These are phyloP conservation scores for Heliothis peltigera DNA, from an alignment of 2,888 invertebrate species.

Conservation along the genomic window DNA sequence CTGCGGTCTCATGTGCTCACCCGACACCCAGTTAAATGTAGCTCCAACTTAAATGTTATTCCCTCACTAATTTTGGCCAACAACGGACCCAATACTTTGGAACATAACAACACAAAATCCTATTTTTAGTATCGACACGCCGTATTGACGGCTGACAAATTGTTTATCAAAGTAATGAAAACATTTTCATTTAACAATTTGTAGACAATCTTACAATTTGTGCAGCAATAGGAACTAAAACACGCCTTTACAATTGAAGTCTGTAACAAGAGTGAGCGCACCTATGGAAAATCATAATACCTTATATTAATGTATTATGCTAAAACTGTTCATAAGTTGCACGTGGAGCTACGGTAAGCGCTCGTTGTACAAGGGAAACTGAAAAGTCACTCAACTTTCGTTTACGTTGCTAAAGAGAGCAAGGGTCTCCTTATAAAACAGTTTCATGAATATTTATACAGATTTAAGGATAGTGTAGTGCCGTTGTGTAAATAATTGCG, in stretches of 20 bases:
- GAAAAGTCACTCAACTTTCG: slow-evolving; percentile 74
- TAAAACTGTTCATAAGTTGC: slow-evolving; percentile 65
- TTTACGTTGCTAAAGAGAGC: slow-evolving; percentile 75
- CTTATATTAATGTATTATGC: slow-evolving; percentile 61
- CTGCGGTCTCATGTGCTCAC: slow-evolving; percentile 76
- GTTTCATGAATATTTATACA: slow-evolving; percentile 83
- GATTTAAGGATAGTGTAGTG: slow-evolving; percentile 80
- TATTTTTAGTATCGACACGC: slow-evolving; percentile 20
- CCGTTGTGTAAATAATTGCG: slow-evolving; percentile 78
- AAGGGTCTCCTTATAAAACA: slow-evolving; percentile 77
- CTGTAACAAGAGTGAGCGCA: slow-evolving; percentile 40
- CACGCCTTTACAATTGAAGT: slow-evolving; percentile 57
- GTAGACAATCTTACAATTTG: too few relatives aligned
- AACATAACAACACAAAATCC: slow-evolving; percentile 7
- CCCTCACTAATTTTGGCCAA: slow-evolving; percentile 44
- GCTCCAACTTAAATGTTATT: slow-evolving; percentile 67
- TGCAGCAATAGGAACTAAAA: slow-evolving; percentile 25
- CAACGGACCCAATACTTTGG: slow-evolving; percentile 27
- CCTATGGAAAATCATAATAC: slow-evolving; percentile 37
- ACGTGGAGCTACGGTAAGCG: slow-evolving; percentile 58
- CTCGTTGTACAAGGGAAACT: slow-evolving; percentile 51
- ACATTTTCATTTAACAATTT: too few relatives aligned
- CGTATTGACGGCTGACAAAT: slow-evolving; percentile 17
- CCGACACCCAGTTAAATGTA: slow-evolving; percentile 72
- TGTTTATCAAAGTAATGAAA: not conserved